Base-by-base conservation (phyloP, 2,888 invertebrate species). In the Chromoteleia sp. region DNA sequence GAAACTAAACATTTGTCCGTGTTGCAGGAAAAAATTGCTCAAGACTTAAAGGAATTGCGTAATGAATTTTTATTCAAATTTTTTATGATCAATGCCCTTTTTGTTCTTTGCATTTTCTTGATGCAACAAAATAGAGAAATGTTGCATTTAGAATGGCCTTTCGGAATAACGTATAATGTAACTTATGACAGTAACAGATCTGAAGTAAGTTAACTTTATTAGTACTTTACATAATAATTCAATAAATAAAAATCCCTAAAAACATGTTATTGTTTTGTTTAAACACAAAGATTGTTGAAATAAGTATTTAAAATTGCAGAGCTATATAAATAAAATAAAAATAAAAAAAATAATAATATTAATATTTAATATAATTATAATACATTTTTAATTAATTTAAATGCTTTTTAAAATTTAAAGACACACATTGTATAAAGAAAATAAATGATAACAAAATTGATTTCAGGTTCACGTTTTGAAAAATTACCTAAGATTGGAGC, bases 81-180 rank as follows among this genome's bases (percentile, higher is more conserved):
- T 89, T 93, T 95, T 86, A 95, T 95, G 94, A 89, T 95, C 63
- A 95, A 95, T 89, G 93, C 94, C 52, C 91, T 95, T 17, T 95
- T 95, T 91, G 93, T 95, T 15, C 92, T 95, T 36, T 93, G 94
- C 48, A 93, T 95, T 0, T 93, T 95, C 84, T 92, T 95, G 61
- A 93, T 95, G 86, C 95, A 95, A 89, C 91, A 94, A 45, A 93
- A 94, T 84, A 94, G 94, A 86, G 93, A 94, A 75, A 89, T 92
- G 75, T 88, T 94, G 48, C 93, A 94, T 87, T 87, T 94, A 25
- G 91, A 93, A 83, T 94, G 94, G 94, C 94, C 94, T 0, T 89
- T 93, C 8, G 93, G 93, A 33, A 88, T 91, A 25, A 92, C 92
- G 56, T 92, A 92, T 59, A 93, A 92, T 84, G 90, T 93, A 56